phyloP scores from a whole-genome alignment of 2,888 invertebrate species.

The Agelastica alni region DNA sequence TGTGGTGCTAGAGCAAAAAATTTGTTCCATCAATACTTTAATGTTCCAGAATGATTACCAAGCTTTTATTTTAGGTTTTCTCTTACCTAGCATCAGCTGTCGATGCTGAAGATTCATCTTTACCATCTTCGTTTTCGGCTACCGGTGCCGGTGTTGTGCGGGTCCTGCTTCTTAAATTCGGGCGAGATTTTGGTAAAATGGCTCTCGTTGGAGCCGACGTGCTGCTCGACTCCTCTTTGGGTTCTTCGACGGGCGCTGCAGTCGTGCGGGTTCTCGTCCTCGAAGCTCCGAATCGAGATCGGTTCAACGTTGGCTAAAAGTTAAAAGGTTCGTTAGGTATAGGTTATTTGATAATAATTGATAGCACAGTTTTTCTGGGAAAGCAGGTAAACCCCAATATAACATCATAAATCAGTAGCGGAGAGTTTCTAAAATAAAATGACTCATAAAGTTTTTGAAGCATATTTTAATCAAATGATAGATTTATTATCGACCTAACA shows the following conservation, averaged over 20 bases:
- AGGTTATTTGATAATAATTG: neutral
- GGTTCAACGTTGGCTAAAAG: conserved; percentile 44
- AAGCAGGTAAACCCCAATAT: too few species aligned
- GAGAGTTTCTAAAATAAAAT: too few species aligned
- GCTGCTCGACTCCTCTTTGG: conserved; percentile 54
- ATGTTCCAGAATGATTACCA: too few species aligned
- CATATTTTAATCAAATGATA: too few species aligned
- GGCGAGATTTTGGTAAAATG: conserved; percentile 59
- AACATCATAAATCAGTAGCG: too few species aligned
- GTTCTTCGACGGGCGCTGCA: conserved; percentile 54
- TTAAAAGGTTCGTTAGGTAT: too few species aligned
- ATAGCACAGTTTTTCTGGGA: too few species aligned
- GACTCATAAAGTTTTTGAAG: too few species aligned
- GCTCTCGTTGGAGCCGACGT: conserved; percentile 47
- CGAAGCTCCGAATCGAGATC: conserved; percentile 49
- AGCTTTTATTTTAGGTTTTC: neutral
- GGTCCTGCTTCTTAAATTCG: conserved; percentile 50
- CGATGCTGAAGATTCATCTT: conserved; percentile 25
- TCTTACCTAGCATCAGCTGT: conserved; percentile 24
- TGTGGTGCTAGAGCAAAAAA: conserved; percentile 46
- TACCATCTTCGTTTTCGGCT: conserved; percentile 40
- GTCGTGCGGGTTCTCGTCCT: conserved; percentile 51
- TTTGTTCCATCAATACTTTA: too few species aligned
- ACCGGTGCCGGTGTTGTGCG: conserved; percentile 49
- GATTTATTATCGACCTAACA: too few species aligned